These are phyloP conservation scores for Xestia ashworthii DNA, from an alignment of 2,888 invertebrate species.

Conservation along the genomic window DNA sequence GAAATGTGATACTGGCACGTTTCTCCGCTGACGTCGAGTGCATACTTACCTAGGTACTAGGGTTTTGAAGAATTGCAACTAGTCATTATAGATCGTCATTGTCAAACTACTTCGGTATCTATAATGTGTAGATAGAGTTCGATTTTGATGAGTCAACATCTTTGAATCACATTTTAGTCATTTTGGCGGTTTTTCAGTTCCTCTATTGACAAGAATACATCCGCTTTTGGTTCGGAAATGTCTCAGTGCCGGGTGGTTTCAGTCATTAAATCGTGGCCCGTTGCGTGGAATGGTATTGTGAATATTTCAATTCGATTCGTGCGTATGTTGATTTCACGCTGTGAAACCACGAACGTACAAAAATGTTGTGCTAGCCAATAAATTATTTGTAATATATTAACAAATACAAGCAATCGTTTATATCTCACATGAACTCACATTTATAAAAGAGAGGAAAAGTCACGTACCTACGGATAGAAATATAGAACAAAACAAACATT, in stretches of 20 bases:
- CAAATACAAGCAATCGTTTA: background rate
- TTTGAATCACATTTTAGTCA: conserved; percentile 20
- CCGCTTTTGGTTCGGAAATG: conserved; percentile 10
- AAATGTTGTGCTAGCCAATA: conserved; percentile 22
- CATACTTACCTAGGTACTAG: conserved; percentile 17
- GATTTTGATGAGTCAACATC: conserved; percentile 21
- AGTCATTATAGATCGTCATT: background rate
- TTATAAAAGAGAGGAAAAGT: conserved; percentile 6
- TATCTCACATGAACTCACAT: conserved; percentile 9
- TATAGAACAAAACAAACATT: background rate
- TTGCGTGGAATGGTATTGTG: conserved; percentile 20
- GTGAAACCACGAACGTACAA: conserved; percentile 20
- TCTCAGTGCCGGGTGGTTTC: conserved; percentile 1
- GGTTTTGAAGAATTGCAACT: conserved; percentile 35
- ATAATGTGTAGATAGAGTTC: background rate
- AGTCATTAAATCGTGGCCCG: conserved; percentile 10
- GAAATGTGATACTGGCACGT: conserved; percentile 56
- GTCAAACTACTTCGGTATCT: background rate
- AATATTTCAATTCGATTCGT: conserved; percentile 44
- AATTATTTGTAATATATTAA: conserved; percentile 22
- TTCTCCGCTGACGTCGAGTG: conserved; percentile 44
- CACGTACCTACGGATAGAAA: conserved; percentile 6
- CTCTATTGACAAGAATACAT: background rate
- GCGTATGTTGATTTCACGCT: conserved; percentile 43
- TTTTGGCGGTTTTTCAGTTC: background rate